Evolutionary conservation across 1,140 invertebrate genomes (phyloP), one percentile per base, ranked within the genome.

Genomic region (Trachelipus rathkii): DNA sequence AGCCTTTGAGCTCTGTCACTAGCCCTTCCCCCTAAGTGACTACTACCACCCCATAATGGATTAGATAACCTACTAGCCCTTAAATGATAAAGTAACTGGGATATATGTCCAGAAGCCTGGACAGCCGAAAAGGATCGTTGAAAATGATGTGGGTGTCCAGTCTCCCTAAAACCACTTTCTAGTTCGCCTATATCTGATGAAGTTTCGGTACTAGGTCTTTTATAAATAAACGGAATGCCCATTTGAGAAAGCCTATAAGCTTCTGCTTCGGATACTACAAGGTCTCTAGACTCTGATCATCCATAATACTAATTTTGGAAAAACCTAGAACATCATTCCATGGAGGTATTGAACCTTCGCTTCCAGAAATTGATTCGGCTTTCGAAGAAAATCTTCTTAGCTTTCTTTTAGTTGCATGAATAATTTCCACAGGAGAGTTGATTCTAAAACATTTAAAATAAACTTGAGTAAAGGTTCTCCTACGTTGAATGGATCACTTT

Each of bases 401-500:
- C 15, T 44, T 53, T 44, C 73, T 73, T 24, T 75, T 76, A 45
- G 77, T 75, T 15, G 70, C 76, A 66, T 77, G 69, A 53, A 81
- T 74, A 50, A 80, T 77, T 73, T 81, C 78, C 0, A 79, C 78
- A 15, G 78, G 79, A 44, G 79, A 74, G 71, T 72, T 78, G 77
- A 82, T 75, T n/a, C 78, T 72, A 72, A 80, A 74, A 10, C 76
- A 21, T 73, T 78, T 23, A 82, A 71, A 66, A 81, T 82, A 73
- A 79, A 82, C 53, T 82, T 79, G 24, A 79, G 81, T 60, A 82
- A 71, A 4, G 82, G 80, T 24, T 82, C 82, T 9, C 82, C 82
- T 24, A 82, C 82, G n/a, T 73, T 82, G 82, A 44, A 82, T 80
- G 6, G 75, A 78, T 66, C 77, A 72, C 71, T 80, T 78, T 44